Conservation (phyloP, 1,140 invertebrate species). For the Neodiprion pinetum region DNA sequence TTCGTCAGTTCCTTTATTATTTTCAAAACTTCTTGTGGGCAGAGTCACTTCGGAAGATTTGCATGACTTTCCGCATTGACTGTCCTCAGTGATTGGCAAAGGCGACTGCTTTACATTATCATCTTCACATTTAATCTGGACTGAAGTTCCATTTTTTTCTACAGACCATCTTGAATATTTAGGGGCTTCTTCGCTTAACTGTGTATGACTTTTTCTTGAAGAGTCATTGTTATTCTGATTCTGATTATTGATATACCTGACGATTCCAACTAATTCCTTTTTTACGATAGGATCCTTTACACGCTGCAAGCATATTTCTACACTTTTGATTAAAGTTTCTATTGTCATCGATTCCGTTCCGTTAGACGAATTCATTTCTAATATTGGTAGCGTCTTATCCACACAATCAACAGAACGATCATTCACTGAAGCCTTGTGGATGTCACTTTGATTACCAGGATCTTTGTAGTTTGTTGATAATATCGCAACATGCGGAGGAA, state of each 20-base stretch:
- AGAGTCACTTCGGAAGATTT: neutral
- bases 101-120: neutral
- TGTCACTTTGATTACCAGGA: neutral
- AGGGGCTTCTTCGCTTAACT: neutral
- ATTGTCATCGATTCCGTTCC: neutral
- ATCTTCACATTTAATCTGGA: neutral
- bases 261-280: neutral
- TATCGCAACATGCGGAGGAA: too few species aligned
- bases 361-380: neutral
- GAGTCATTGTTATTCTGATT: neutral
- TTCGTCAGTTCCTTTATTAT: too few species aligned
- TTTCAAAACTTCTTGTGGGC: too few species aligned
- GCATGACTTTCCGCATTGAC: neutral
- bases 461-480: too few species aligned
- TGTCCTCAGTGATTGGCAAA: neutral
- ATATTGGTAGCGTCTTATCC: neutral
- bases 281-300: neutral
- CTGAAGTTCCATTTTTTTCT: neutral
- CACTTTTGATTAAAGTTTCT: neutral
- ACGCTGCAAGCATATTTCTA: neutral
- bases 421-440: neutral
- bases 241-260: neutral
- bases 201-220: neutral
- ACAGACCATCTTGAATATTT: neutral
- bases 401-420: neutral